Base-by-base conservation (phyloP, 2,113 vertebrate species). In the Ictalurus punctatus region DNA sequence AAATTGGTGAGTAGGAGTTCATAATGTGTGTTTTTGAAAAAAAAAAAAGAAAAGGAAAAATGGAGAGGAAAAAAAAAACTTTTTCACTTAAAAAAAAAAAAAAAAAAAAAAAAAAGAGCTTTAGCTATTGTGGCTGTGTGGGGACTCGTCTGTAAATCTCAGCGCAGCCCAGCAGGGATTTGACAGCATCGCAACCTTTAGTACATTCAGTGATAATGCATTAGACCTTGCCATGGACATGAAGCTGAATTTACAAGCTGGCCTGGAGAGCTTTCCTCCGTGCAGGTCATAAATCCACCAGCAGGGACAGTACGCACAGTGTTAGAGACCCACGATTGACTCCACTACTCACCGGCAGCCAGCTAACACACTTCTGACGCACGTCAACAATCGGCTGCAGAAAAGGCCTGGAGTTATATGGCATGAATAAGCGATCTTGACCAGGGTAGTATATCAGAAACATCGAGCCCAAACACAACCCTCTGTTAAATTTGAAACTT, bases 181-280 rank as follows among this genome's bases (percentile, higher is more conserved):
- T 87, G 90, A 91, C 90, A 91, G 87, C 89, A 83, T 81, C 74
- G 88, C 91, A 91, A 87, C 91, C 88, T 92, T 90, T 88, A 83
- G 61, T 67, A 91, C 87, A 88, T 89, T 78, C 86, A 48, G 88
- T 48, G 88, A 91, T 90, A 90, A 91, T 90, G 89, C 88, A 52
- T 87, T 76, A 90, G 91, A 91, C 90, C 86, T 90, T 82, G 59
- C 16, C 54, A 27, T 85, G 83, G 88, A 86, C 87, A 76, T 44
- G 0, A 44, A 76, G 67, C 34, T 82, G 78, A 86, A 89, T 89
- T 92, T 90, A 92, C 87, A 65, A 85, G 61, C 52, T 40, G 80
- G 85, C 23, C 37, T 25, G 73, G n/a, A 65, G 82, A 83, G 81
- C 87, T 74, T 91, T 81, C 67, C 71, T 89, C 90, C 17, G 61